Evolutionary conservation across 1,140 invertebrate genomes (phyloP), one percentile per base, ranked within the genome.

Genomic region (Drosophila tani): DNA sequence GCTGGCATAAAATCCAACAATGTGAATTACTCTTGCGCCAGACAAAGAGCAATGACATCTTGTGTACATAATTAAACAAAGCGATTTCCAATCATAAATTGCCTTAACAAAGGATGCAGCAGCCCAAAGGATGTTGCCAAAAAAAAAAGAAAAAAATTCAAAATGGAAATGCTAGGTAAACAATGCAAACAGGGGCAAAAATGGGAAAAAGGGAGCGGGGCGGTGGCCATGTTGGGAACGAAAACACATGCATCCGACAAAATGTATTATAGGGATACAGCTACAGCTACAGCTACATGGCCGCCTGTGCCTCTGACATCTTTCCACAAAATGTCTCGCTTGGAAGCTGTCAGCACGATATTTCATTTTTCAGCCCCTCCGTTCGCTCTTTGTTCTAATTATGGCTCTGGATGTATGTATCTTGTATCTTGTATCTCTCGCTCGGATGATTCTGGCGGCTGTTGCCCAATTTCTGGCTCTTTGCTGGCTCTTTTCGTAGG

Each of bases 281-380:
- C 59, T 59, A 53, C 45, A 51, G 46, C 49, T 29, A 41, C 50
- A 41, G 35, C 15, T 55, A 68, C 51, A 71, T 58, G 64, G 65
- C 66, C 45, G 46, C 24, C 27, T 29, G 32, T 78, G 63, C 67
- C 71, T 79, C 70, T 64, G 55, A 60, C 69, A 69, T 67, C 53
- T 71, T 73, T 88, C 57, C 50, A 83, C 76, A 87, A 87, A 87
- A 87, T 88, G 84, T 81, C 83, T 88, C 59, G 70, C 84, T 56
- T 88, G 66, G 63, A 71, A 57, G 77, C 64, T 85, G 71, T 81
- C 81, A 77, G 82, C 59, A 63, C 51, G 75, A 81, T 74, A 70
- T 87, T 65, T 45, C 77, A 73, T 66, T 59, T 64, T 75, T 67
- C 46, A 35, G 69, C 51, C 43, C 59, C 58, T 71, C 53, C 46